Evolutionary conservation across 2,113 vertebrate species (phyloP).

Genomic region (Vicugna pacos): DNA sequence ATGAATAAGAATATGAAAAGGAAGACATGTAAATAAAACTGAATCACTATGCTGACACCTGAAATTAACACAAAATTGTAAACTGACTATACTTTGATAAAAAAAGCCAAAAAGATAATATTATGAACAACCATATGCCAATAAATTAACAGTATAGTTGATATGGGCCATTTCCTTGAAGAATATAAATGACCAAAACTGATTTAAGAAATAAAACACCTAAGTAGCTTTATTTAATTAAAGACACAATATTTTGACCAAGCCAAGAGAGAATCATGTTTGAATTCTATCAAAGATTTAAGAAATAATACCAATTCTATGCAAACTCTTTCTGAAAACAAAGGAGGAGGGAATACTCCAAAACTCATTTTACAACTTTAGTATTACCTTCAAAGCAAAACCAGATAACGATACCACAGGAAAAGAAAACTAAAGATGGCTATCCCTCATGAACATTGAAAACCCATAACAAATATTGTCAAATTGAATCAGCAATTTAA

Average conservation of each 20-base stretch:
- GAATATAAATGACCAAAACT: neutral
- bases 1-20: too few species aligned
- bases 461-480: neutral
- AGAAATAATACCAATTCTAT: neutral
- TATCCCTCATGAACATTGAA: neutral
- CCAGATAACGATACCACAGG: neutral
- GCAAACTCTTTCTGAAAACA: neutral
- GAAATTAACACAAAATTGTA: too few species aligned
- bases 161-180: neutral
- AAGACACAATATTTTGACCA: neutral
- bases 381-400: neutral
- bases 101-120: neutral
- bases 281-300: neutral
- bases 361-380: neutral
- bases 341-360: neutral
- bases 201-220: neutral
- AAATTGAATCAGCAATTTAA: neutral
- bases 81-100: too few species aligned
- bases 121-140: neutral
- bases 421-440: neutral
- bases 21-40: too few species aligned
- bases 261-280: neutral
- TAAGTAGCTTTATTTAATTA: neutral
- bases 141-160: neutral
- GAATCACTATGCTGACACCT: too few species aligned